Percentiles rank a stretch among this genome's conserved stretches.
Evolutionary conservation across 2,113 vertebrate species (phyloP).

Genomic region (Panthera tigris): DNA sequence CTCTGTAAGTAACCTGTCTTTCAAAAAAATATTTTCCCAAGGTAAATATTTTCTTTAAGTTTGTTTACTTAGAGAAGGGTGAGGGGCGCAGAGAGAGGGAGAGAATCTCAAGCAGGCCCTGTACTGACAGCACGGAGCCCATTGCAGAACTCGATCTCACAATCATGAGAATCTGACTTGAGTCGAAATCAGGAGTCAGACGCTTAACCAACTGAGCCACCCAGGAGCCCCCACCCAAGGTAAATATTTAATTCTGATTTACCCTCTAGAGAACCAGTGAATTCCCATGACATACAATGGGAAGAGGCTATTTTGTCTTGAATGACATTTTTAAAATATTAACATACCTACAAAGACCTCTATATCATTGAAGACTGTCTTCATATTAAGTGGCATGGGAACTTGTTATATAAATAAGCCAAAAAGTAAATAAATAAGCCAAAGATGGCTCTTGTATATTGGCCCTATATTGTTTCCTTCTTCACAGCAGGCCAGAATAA

Average conservation of each 20-base stretch:
- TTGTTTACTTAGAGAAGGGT: too few species aligned
- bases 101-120: too few species aligned
- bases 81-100: too few species aligned
- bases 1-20: not conserved
- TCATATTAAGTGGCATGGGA: not conserved
- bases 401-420: not conserved
- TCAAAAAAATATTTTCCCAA: not conserved
- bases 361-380: not conserved
- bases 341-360: not conserved
- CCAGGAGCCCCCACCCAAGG: too few species aligned
- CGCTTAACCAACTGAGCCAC: too few species aligned
- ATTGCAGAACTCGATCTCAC: too few species aligned
- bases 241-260: not conserved
- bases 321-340: not conserved
- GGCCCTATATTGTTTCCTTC: not conserved
- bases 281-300: not conserved
- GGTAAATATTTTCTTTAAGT: not conserved
- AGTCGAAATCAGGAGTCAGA: too few species aligned
- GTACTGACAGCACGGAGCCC: too few species aligned
- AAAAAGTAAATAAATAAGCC: not conserved
- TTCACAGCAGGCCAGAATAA: not conserved
- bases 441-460: not conserved
- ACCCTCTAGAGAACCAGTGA: not conserved
- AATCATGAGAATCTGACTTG: too few species aligned
- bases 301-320: not conserved